A percentile compares a stretch with the other conserved stretches of the same genome.
phyloP scores from a whole-genome alignment of 2,888 invertebrate genomes.

The Pristionchus arcanus region DNA sequence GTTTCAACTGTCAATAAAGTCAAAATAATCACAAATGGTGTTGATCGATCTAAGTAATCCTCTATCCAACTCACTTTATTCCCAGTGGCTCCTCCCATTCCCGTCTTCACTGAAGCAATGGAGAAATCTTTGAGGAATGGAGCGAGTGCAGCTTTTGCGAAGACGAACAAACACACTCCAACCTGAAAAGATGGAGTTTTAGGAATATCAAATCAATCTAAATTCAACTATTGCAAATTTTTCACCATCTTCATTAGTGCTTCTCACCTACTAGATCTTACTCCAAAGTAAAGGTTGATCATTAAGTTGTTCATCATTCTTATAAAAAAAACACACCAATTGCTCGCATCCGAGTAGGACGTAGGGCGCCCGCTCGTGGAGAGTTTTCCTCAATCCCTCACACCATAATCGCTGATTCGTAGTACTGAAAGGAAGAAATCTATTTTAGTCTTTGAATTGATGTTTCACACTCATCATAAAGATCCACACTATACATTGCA shows the following conservation, averaged over 20 bases:
- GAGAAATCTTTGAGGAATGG: slow-evolving; percentile 85
- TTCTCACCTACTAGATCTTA: neutral
- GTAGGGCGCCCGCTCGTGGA: slow-evolving; percentile 69
- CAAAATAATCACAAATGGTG: neutral
- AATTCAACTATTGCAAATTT: no score
- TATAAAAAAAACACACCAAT: slow-evolving; percentile 62
- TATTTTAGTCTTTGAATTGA: neutral
- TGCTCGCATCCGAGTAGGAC: slow-evolving; percentile 71
- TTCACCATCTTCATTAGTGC: neutral
- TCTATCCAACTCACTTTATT: slow-evolving; percentile 90
- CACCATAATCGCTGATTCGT: slow-evolving; percentile 96
- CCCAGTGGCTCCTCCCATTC: slow-evolving; percentile 96
- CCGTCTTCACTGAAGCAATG: slow-evolving; percentile 89
- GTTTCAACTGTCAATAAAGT: neutral
- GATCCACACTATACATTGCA: no score
- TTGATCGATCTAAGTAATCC: slow-evolving; percentile 83
- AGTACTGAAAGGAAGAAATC: slow-evolving; percentile 83
- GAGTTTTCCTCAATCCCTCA: slow-evolving; percentile 90
- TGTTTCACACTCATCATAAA: neutral
- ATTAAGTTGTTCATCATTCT: neutral
- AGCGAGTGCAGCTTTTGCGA: slow-evolving; percentile 91
- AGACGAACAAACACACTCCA: slow-evolving; percentile 96
- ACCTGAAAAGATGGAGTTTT: slow-evolving; percentile 84
- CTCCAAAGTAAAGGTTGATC: neutral
- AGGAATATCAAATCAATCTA: neutral